phyloP scores from a whole-genome alignment of 2,113 vertebrate genomes.

The Atractosteus spatula region DNA sequence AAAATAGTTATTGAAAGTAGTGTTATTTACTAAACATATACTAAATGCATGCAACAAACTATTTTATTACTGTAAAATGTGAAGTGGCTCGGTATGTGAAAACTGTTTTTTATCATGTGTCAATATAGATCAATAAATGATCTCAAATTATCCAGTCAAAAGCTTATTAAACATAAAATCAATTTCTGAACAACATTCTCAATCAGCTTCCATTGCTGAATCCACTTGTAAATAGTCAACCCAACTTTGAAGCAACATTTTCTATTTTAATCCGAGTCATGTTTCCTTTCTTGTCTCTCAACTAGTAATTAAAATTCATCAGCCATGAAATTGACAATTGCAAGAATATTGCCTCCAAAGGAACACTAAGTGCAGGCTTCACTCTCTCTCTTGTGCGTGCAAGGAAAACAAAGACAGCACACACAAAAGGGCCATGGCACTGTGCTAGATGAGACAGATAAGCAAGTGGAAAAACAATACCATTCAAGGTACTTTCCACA shows the following conservation, averaged over 20 bases:
- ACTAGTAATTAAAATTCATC: slow-evolving; percentile 69
- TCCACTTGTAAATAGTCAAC: too few species aligned
- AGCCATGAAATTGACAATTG: slow-evolving; percentile 76
- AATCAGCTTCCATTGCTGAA: too few species aligned
- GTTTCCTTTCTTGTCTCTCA: slow-evolving; percentile 43
- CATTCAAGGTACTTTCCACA: not conserved
- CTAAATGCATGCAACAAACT: too few species aligned
- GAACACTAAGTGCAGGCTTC: slow-evolving; percentile 54
- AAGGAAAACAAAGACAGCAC: slow-evolving; percentile 18
- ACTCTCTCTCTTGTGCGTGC: slow-evolving; percentile 12
- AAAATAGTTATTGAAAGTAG: too few species aligned
- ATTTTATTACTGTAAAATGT: too few species aligned
- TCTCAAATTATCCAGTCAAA: too few species aligned
- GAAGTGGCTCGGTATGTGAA: too few species aligned
- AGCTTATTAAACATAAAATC: too few species aligned
- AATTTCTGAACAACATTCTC: too few species aligned
- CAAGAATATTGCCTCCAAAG: slow-evolving; percentile 50
- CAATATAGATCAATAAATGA: too few species aligned
- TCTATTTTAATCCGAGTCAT: slow-evolving; percentile 51
- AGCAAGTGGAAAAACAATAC: slow-evolving; percentile 14
- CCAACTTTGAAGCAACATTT: slow-evolving; percentile 18
- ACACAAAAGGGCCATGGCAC: slow-evolving; percentile 8
- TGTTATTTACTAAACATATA: too few species aligned
- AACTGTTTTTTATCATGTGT: too few species aligned
- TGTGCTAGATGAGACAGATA: slow-evolving; percentile 8